phyloP scores from a whole-genome alignment of 2,888 invertebrate genomes.

The Cecidostiba fungosa region DNA sequence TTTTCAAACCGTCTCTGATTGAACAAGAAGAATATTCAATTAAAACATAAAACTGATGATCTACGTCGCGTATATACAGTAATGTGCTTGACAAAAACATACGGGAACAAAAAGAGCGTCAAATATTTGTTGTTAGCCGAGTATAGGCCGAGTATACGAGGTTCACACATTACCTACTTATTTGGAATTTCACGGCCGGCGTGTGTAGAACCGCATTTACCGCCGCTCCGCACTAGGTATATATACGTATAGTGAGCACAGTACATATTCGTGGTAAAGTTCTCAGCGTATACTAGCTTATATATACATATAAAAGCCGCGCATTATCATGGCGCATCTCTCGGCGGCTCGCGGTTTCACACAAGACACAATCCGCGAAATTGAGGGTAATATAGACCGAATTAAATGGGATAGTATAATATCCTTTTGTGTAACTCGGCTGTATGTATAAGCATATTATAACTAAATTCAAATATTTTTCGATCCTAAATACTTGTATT shows the following conservation, averaged over 20 bases:
- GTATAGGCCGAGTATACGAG: slow-evolving; percentile 31
- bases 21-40: no score
- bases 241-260: not conserved
- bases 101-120: slow-evolving; percentile 5
- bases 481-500: not conserved
- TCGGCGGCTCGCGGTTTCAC: slow-evolving; percentile 18
- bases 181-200: slow-evolving; percentile 57
- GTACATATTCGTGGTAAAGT: slow-evolving; percentile 39
- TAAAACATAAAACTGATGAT: no score
- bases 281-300: slow-evolving; percentile 20
- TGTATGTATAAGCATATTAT: no score
- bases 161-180: slow-evolving; percentile 60
- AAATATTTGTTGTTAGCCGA: slow-evolving; percentile 36
- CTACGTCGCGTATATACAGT: no score
- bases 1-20: not conserved
- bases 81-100: not conserved
- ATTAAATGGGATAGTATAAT: not conserved
- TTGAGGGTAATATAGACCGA: slow-evolving; percentile 37
- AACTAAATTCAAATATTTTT: not conserved
- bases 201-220: slow-evolving; percentile 43
- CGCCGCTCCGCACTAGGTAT: not conserved
- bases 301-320: not conserved
- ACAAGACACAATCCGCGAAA: slow-evolving; percentile 13
- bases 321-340: slow-evolving; percentile 30
- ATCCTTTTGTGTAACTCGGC: no score